Evolutionary conservation across 2,888 invertebrate genomes (phyloP).

Genomic region (Anagyrus pseudococci): DNA sequence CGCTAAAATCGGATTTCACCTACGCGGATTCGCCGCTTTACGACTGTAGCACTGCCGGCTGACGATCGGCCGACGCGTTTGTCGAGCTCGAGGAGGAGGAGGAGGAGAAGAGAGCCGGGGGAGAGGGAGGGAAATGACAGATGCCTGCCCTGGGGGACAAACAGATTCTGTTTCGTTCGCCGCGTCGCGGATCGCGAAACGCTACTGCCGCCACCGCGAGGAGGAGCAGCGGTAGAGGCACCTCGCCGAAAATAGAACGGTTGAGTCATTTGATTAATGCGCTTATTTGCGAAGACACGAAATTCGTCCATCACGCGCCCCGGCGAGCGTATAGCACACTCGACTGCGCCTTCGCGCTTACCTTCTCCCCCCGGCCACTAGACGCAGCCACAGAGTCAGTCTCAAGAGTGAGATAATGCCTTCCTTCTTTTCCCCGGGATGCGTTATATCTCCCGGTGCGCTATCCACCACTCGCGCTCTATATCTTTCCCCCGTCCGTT

Average conservation of each 20-base stretch:
- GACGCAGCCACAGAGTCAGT: slow-evolving; percentile 1
- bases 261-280: slow-evolving; percentile 42
- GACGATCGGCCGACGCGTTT: background rate
- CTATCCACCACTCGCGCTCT: too few relatives aligned
- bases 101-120: background rate
- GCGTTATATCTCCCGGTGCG: too few relatives aligned
- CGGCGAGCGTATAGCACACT: too few relatives aligned
- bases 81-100: too few relatives aligned
- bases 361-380: too few relatives aligned
- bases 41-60: background rate
- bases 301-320: slow-evolving; percentile 38
- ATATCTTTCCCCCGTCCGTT: background rate
- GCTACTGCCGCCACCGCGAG: background rate
- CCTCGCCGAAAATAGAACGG: slow-evolving; percentile 32
- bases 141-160: slow-evolving; percentile 32
- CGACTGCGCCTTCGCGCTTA: too few relatives aligned
- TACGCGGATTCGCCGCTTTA: background rate
- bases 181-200: slow-evolving; percentile 14
- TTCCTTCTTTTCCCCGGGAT: slow-evolving; percentile 13
- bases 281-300: slow-evolving; percentile 40
- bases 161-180: slow-evolving; percentile 36
- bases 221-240: background rate
- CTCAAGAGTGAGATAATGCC: slow-evolving; percentile 29
- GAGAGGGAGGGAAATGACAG: slow-evolving; percentile 26
- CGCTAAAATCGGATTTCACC: slow-evolving; percentile 23